Evolutionary conservation across 1,140 invertebrate genomes (phyloP).

Genomic region (Drosophila kikkawai): DNA sequence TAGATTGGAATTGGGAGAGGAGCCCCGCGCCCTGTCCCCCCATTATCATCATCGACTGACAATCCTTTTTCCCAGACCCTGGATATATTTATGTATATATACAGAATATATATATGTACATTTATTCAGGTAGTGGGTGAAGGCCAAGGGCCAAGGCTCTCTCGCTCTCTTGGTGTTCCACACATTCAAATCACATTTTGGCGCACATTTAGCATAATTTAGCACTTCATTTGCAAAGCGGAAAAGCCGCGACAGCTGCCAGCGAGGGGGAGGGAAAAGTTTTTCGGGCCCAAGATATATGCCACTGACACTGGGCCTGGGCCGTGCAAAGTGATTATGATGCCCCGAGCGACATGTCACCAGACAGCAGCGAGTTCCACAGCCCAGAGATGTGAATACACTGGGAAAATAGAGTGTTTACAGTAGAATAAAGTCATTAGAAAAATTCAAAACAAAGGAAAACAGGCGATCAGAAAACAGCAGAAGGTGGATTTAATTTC

Average conservation of each 20-base stretch:
- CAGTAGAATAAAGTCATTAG: not conserved
- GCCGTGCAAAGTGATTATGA: constrained; percentile 65
- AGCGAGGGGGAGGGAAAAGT: constrained; percentile 13
- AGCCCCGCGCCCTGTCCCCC: not conserved
- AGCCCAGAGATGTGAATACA: not conserved
- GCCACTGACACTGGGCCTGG: constrained; percentile 19
- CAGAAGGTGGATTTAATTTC: too few species aligned
- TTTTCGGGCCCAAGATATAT: constrained; percentile 30
- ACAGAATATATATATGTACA: not conserved
- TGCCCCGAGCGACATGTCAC: constrained; percentile 35
- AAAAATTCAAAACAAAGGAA: not conserved
- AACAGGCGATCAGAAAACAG: too few species aligned
- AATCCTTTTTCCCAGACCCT: constrained; percentile 10
- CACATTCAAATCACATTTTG: constrained; percentile 67
- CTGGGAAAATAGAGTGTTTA: too few species aligned
- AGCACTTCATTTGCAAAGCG: constrained; percentile 70
- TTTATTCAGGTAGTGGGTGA: not conserved
- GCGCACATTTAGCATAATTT: constrained; percentile 79
- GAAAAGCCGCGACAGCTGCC: constrained; percentile 65
- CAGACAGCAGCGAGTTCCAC: constrained; percentile 16
- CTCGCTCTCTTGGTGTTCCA: constrained; percentile 7
- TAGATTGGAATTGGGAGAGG: constrained; percentile 25
- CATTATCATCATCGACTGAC: constrained; percentile 27
- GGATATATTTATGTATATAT: not conserved
- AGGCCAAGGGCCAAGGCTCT: constrained; percentile 16